Evolutionary conservation across 1,140 invertebrate genomes (phyloP), one percentile per base, ranked within the genome.

Genomic region (Bombus vancouverensis): DNA sequence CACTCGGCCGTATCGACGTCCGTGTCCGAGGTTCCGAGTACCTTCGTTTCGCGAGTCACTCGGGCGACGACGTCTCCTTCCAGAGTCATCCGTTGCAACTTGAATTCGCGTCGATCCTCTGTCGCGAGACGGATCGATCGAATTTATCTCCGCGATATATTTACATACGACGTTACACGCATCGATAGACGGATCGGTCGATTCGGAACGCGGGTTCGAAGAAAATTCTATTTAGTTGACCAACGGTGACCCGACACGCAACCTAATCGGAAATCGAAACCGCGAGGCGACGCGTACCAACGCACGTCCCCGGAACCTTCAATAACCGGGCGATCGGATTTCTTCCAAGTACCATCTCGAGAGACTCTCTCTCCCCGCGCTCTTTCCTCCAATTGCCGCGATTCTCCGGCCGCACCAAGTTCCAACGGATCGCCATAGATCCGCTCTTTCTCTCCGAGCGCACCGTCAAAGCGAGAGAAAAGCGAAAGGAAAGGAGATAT

Each of bases 341-440:
- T 91, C 91, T 92, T 92, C 92, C 81, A 18, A 83, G 91, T 92
- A 92, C 18, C 47, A 22, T 53, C 47, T 53, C 47, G 0, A 8
- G 18, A 53, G 6, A 53, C 5, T 8, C 15, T 22, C 15, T 18
- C 15, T 1, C 47, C 47, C 18, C 47, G 47, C 47, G 47, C 47
- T 18, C 81, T 77, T 42, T 22, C 53, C 65, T 87, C 18, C 47
- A 2, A 53, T 53, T 22, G 0, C 0, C 18, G 6, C 47, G 47
- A 53, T 53, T 53, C 18, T 18, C 18, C 47, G 47, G 47, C 47
- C 18, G 47, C 5, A 0, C 5, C 18, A 22, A 53, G 47, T 22
- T 22, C 47, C 18, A 53, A 53, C 47, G 47, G 47, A 53, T 53
- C 28, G 0, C 28, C 1, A 62, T 62, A n/a, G 9, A 12, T 34